These are phyloP conservation scores for cattle (Bos taurus) DNA, from an alignment of 2,113 vertebrate genomes.

Conservation along the genomic window ARS-UCD2.0 NC_037336.1:11478001-11478500, in stretches of 20 bases:
- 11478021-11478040: not conserved
- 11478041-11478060: not conserved
- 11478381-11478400: not conserved
- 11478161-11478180: not conserved
- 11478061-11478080: not conserved
- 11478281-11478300: not conserved
- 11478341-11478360: not conserved
- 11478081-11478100: not conserved
- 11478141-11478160: not conserved
- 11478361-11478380: not conserved
- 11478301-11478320: not conserved
- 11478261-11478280: not conserved
- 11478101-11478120: not conserved
- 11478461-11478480: fast-evolving
- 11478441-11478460: fast-evolving
- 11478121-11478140: not conserved
- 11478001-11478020: not conserved
- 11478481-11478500: fast-evolving
- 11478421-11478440: not conserved
- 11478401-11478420: not conserved
- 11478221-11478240: not conserved
- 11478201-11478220: not conserved
- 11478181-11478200: not conserved
- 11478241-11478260: fast-evolving
- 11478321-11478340: not conserved